These are phyloP conservation scores for Crioceris asparagi DNA, from an alignment of 2,888 invertebrate genomes.

Conservation along the genomic window DNA sequence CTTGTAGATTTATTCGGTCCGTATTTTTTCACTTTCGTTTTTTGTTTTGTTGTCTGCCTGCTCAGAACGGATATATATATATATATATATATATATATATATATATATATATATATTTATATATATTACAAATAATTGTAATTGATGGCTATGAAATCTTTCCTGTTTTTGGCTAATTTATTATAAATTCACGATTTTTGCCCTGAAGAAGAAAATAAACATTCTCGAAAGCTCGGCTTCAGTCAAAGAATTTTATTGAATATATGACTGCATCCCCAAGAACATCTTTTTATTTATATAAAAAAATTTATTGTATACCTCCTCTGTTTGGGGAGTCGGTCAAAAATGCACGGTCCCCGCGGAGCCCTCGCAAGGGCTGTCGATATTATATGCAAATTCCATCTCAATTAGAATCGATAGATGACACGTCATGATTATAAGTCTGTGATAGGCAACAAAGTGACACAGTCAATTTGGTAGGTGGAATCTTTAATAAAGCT, in stretches of 20 bases:
- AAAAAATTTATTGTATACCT: background rate
- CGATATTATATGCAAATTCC: background rate
- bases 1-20: no score
- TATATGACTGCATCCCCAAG: no score
- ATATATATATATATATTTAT: background rate
- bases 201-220: no score
- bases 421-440: conserved; percentile 16
- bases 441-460: conserved; percentile 20
- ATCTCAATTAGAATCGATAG: conserved; percentile 18
- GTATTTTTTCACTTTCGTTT: no score
- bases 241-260: no score
- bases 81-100: background rate
- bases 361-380: no score
- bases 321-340: no score
- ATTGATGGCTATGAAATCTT: no score
- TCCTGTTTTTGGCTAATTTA: no score
- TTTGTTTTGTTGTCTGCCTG: background rate
- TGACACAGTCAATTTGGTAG: conserved; percentile 20
- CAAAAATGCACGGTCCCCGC: no score
- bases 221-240: no score
- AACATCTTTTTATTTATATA: background rate
- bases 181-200: no score
- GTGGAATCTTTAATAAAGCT: conserved; percentile 22
- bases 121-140: background rate
- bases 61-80: background rate